Evolutionary conservation across 2,888 invertebrate species (phyloP).

Genomic region (Agelastica alni): DNA sequence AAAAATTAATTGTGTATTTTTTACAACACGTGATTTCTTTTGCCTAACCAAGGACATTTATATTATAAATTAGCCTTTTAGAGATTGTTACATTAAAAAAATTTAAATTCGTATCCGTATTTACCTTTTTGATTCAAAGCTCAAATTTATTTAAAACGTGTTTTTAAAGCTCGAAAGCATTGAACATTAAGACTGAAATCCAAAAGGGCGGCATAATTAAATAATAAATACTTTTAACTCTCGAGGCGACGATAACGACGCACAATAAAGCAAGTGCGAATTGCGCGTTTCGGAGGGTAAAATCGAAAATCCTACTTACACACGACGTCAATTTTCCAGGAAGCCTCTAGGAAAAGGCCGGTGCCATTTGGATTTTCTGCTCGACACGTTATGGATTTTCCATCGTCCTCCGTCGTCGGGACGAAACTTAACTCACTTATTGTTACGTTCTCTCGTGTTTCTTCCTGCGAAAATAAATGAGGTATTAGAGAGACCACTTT

Average conservation of each 20-base stretch:
- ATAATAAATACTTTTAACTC: background rate
- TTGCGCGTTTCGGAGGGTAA: background rate
- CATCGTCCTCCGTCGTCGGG: conserved; percentile 87
- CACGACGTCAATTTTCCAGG: conserved; percentile 87
- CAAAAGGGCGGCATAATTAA: too few relatives aligned
- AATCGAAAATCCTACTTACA: conserved; percentile 70
- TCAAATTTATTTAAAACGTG: too few relatives aligned
- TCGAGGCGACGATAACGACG: background rate
- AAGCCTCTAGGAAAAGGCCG: conserved; percentile 78
- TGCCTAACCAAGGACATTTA: too few relatives aligned
- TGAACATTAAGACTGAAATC: too few relatives aligned
- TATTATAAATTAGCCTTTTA: too few relatives aligned
- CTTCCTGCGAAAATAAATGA: conserved; percentile 66
- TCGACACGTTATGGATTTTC: conserved; percentile 84
- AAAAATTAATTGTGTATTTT: too few relatives aligned
- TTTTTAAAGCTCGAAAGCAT: too few relatives aligned
- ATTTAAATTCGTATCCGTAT: too few relatives aligned
- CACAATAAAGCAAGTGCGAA: background rate
- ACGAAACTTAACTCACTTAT: conserved; percentile 86
- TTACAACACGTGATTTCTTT: too few relatives aligned
- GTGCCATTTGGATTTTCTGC: conserved; percentile 91
- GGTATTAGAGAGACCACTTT: conserved; percentile 45
- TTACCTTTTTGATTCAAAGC: too few relatives aligned
- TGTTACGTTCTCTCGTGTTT: conserved; percentile 79
- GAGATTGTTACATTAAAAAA: too few relatives aligned